phyloP scores from a whole-genome alignment of 2,888 invertebrate species.

The Abscondita cerata region DNA sequence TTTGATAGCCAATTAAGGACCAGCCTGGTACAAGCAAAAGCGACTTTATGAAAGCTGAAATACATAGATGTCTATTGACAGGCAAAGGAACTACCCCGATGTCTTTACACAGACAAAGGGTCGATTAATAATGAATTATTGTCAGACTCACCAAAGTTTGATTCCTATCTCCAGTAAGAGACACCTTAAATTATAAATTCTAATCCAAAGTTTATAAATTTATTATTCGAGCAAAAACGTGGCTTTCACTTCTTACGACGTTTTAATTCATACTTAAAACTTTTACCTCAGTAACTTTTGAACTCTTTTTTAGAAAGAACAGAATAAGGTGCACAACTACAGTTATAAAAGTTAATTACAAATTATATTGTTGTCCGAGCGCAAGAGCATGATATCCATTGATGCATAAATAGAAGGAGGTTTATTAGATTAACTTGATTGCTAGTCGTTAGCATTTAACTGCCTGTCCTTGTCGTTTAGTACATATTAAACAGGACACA shows the following conservation, averaged over 20 bases:
- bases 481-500: conserved; percentile 18
- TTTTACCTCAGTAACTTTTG: conserved; percentile 8
- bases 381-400: conserved; percentile 30
- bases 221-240: conserved; percentile 16
- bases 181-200: conserved; percentile 22
- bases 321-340: conserved; percentile 1
- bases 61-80: conserved; percentile 21
- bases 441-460: conserved; percentile 36
- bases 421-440: conserved; percentile 42
- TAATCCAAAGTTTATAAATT: conserved; percentile 18
- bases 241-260: background rate
- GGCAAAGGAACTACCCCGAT: conserved; percentile 23
- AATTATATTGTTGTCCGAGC: conserved; percentile 8
- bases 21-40: conserved; percentile 14
- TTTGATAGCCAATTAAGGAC: conserved; percentile 10
- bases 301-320: conserved; percentile 1
- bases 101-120: conserved; percentile 24
- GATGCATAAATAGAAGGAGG: conserved; percentile 34
- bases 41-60: conserved; percentile 19
- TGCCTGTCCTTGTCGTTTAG: conserved; percentile 27
- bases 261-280: conserved; percentile 9
- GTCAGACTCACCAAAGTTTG: conserved; percentile 25
- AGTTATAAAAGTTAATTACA: conserved; percentile 3
- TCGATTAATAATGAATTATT: conserved; percentile 33
- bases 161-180: conserved; percentile 18